These are phyloP conservation scores for Dicranocentrus wangi DNA, from an alignment of 2,888 invertebrate genomes.

Conservation along the genomic window DNA sequence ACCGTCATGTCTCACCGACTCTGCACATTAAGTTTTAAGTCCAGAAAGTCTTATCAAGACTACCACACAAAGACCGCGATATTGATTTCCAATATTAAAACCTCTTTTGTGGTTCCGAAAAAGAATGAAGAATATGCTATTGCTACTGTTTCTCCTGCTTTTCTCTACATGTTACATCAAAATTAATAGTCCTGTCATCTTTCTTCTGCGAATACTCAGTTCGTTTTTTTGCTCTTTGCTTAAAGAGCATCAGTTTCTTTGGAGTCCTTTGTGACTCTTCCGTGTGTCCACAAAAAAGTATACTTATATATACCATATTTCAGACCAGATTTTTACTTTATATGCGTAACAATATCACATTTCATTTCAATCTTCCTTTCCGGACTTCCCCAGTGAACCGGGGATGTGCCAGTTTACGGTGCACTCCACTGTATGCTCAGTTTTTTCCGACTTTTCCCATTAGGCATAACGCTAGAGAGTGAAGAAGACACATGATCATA, in stretches of 20 bases:
- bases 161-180: slow-evolving; percentile 39
- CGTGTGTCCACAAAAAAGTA: neutral
- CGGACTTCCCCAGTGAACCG: slow-evolving; percentile 16
- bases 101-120: slow-evolving; percentile 37
- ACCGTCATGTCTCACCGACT: too few species aligned
- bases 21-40: too few species aligned
- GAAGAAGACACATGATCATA: slow-evolving; percentile 3
- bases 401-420: neutral
- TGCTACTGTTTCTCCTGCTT: slow-evolving; percentile 11
- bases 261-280: slow-evolving; percentile 20
- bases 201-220: slow-evolving; percentile 25
- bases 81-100: slow-evolving; percentile 59
- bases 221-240: slow-evolving; percentile 11
- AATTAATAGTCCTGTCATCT: slow-evolving; percentile 61
- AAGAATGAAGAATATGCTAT: slow-evolving; percentile 35
- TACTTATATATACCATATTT: slow-evolving; percentile 7
- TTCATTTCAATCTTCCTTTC: slow-evolving; percentile 47
- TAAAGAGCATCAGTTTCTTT: slow-evolving; percentile 24
- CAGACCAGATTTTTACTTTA: neutral
- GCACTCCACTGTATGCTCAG: neutral
- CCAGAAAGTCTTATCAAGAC: too few species aligned
- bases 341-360: slow-evolving; percentile 29
- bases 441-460: slow-evolving; percentile 1
- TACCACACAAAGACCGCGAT: slow-evolving; percentile 32
- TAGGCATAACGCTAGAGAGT: neutral